Percentiles rank a stretch among this genome's conserved stretches.
Evolutionary conservation across 30 jellyfish, hydroid and myxozoan species (phyloP).

Genomic region (Chrysaora quinquecirrha): DNA sequence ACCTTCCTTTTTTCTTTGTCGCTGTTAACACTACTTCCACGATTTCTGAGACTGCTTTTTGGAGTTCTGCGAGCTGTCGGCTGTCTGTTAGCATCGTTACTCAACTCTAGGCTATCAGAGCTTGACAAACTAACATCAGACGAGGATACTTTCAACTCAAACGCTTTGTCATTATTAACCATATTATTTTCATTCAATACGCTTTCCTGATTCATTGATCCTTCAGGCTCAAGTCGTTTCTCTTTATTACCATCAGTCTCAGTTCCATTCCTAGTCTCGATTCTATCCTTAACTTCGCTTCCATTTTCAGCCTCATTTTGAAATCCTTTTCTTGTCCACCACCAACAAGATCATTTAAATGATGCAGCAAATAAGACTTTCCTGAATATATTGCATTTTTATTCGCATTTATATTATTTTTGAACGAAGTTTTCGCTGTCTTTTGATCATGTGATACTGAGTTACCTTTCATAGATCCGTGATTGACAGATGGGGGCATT

Average conservation of each 20-base stretch:
- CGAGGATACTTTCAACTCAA: slow-evolving; percentile 3
- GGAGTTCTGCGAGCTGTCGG: neutral
- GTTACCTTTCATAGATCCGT: slow-evolving; percentile 32
- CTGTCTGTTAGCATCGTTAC: neutral
- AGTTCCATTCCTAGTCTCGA: no score
- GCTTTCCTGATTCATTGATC: neutral
- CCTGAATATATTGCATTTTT: slow-evolving; percentile 62
- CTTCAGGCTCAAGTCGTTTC: neutral
- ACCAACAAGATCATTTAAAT: slow-evolving; percentile 36
- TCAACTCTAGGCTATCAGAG: slow-evolving; percentile 73
- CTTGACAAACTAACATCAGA: slow-evolving; percentile 65
- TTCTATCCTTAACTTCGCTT: neutral
- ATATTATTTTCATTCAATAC: neutral
- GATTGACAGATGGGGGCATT: neutral
- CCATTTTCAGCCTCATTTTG: slow-evolving; percentile 6
- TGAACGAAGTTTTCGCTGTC: neutral
- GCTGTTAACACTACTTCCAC: slow-evolving; percentile 11
- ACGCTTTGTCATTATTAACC: neutral
- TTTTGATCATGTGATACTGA: slow-evolving; percentile 9
- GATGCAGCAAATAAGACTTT: slow-evolving; percentile 40
- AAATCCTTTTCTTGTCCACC: slow-evolving; percentile 19
- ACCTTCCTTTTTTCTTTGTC: slow-evolving; percentile 70
- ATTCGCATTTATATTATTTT: slow-evolving; percentile 11
- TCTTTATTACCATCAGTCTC: neutral
- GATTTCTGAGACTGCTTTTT: slow-evolving; percentile 73